Percentiles rank a stretch among this genome's conserved stretches.
Evolutionary conservation across 1,140 invertebrate species (phyloP).

Genomic region (Dinothrombium tinctorium): DNA sequence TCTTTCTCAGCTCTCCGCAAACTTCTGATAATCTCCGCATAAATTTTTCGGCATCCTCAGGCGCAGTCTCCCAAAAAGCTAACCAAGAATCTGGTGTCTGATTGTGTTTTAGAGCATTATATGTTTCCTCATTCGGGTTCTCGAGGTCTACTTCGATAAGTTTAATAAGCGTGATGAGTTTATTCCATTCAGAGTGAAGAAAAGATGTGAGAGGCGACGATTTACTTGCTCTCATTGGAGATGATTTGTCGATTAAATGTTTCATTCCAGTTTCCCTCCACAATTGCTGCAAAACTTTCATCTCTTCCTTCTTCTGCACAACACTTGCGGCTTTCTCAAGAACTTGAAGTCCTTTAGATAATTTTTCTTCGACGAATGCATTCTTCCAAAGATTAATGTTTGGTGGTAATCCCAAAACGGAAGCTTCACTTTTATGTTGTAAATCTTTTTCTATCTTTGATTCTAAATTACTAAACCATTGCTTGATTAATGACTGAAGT

Average conservation of each 20-base stretch:
- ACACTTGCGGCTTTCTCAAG: background rate
- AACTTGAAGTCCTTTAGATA: conserved; percentile 5
- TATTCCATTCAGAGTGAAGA: background rate
- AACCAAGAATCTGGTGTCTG: conserved; percentile 9
- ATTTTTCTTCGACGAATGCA: background rate
- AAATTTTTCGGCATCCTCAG: conserved; percentile 3
- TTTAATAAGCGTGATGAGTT: background rate
- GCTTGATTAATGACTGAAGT: background rate
- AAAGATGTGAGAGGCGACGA: background rate
- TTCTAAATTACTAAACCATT: conserved; percentile 4
- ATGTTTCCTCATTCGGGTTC: background rate
- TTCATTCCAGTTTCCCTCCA: background rate
- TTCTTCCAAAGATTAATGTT: conserved; percentile 4
- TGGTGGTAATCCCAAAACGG: conserved; percentile 4
- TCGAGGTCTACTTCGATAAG: background rate
- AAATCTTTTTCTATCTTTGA: background rate
- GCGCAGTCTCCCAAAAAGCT: conserved; percentile 2
- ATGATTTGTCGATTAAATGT: background rate
- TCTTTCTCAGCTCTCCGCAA: background rate
- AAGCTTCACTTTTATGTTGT: background rate
- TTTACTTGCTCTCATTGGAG: background rate
- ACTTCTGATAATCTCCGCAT: background rate
- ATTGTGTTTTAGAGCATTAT: background rate
- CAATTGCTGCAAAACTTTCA: background rate
- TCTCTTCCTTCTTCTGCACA: background rate